Evolutionary conservation across 2,797 vertebrate species (phyloP).

Genomic region (Sebastes steindachneri): DNA sequence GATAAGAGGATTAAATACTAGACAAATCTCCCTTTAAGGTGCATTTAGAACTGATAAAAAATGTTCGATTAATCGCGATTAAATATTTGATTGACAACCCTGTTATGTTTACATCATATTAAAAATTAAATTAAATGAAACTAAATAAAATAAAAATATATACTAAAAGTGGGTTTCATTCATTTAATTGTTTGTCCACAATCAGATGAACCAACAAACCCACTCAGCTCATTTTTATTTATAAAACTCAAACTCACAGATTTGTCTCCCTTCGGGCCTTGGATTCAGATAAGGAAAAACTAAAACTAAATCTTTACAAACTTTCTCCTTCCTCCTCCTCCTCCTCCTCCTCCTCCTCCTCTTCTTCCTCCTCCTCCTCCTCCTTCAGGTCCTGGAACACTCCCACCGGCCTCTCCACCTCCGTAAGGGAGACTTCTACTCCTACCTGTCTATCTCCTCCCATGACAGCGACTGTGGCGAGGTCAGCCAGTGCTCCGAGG

Average conservation of each 20-base stretch:
- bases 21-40: too few species aligned
- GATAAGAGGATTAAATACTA: too few species aligned
- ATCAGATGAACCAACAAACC: background rate
- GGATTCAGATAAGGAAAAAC: background rate
- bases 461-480: slow-evolving; percentile 99
- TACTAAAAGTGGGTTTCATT: background rate
- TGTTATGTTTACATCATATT: too few species aligned
- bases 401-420: slow-evolving; percentile 92
- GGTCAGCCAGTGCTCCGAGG: slow-evolving; percentile 88
- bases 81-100: too few species aligned
- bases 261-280: background rate
- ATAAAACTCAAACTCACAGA: background rate
- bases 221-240: background rate
- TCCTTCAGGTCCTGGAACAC: slow-evolving; percentile 88
- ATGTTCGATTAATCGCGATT: too few species aligned
- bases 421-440: slow-evolving; percentile 96
- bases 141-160: too few species aligned
- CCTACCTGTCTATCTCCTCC: slow-evolving; percentile 96
- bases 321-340: background rate
- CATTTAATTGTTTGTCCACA: background rate
- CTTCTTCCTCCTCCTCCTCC: background rate
- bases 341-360: background rate
- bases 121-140: too few species aligned
- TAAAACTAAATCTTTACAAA: background rate
- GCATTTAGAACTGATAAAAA: rapidly evolving